A percentile compares a stretch with the other conserved stretches of the same genome.
These are phyloP conservation scores for Sesia apiformis DNA, from an alignment of 2,888 invertebrate species.

Conservation along the genomic window DNA sequence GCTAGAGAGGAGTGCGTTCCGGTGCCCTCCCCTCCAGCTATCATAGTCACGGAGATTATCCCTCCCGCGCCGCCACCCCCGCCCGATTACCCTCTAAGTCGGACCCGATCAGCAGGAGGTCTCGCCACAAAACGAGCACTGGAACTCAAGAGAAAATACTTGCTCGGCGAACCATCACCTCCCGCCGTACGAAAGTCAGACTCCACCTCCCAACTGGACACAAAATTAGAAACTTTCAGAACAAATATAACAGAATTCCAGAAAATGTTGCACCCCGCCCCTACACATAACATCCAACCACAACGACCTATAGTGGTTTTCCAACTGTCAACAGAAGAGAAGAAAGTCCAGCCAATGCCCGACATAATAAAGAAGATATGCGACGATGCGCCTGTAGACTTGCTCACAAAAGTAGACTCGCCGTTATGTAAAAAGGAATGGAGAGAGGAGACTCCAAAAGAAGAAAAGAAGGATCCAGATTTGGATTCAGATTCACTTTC, in stretches of 20 bases:
- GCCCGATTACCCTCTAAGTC: conserved; percentile 85
- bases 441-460: conserved; percentile 66
- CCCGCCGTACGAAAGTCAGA: conserved; percentile 87
- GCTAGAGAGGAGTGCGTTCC: conserved; percentile 85
- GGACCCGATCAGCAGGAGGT: conserved; percentile 90
- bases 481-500: conserved; percentile 77
- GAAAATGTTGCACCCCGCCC: conserved; percentile 86
- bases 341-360: conserved; percentile 75
- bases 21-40: conserved; percentile 83
- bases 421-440: conserved; percentile 39
- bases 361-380: conserved; percentile 70
- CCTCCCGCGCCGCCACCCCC: conserved; percentile 80
- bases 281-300: conserved; percentile 39
- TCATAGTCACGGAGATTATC: conserved; percentile 84
- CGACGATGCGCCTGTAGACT: conserved; percentile 46
- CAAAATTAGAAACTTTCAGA: conserved; percentile 87
- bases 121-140: conserved; percentile 90
- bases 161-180: conserved; percentile 81
- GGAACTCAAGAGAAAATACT: conserved; percentile 89
- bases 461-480: conserved; percentile 32
- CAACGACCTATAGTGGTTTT: conserved; percentile 37
- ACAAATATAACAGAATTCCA: conserved; percentile 92
- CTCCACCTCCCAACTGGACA: conserved; percentile 88
- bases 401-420: conserved; percentile 47
- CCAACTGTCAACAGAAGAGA: conserved; percentile 39